phyloP scores from a whole-genome alignment of 2,888 invertebrate species.

The Platynereis dumerilii region DNA sequence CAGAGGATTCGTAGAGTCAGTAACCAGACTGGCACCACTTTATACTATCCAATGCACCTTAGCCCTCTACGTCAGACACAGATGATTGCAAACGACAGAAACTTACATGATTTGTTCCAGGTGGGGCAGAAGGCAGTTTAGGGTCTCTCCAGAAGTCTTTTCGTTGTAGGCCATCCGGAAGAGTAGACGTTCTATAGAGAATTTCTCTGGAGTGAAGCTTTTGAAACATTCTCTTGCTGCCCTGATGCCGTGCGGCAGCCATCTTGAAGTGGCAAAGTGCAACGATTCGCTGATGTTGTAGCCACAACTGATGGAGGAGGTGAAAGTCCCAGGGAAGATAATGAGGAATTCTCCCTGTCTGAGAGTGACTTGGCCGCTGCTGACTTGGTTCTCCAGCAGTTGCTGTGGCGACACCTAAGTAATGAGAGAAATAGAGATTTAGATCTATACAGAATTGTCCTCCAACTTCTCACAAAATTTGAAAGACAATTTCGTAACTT shows the following conservation, averaged over 20 bases:
- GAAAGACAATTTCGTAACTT: too few relatives aligned
- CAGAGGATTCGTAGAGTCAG: too few relatives aligned
- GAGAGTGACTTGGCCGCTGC: constrained; percentile 80
- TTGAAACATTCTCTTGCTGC: constrained; percentile 55
- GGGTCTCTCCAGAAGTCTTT: constrained; percentile 71
- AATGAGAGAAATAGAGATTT: not conserved
- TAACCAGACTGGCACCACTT: too few relatives aligned
- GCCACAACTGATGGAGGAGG: constrained; percentile 86
- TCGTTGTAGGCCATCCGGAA: constrained; percentile 77
- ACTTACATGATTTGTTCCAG: constrained; percentile 67
- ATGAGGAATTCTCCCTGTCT: constrained; percentile 87
- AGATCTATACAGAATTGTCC: too few relatives aligned
- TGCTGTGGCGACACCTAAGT: constrained; percentile 76
- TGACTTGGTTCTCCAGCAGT: constrained; percentile 78
- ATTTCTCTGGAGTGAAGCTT: constrained; percentile 89
- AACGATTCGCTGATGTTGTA: constrained; percentile 90
- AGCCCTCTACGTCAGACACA: too few relatives aligned
- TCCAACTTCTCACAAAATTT: too few relatives aligned
- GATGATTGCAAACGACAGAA: too few relatives aligned
- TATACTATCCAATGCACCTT: too few relatives aligned
- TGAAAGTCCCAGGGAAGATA: constrained; percentile 87
- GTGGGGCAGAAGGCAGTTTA: constrained; percentile 72
- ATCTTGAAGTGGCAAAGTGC: constrained; percentile 83
- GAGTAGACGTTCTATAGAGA: constrained; percentile 83
- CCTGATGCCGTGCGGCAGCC: constrained; percentile 73